These are phyloP conservation scores for Bagarius yarrelli DNA, from an alignment of 2,113 vertebrate species.

Conservation along the genomic window DNA sequence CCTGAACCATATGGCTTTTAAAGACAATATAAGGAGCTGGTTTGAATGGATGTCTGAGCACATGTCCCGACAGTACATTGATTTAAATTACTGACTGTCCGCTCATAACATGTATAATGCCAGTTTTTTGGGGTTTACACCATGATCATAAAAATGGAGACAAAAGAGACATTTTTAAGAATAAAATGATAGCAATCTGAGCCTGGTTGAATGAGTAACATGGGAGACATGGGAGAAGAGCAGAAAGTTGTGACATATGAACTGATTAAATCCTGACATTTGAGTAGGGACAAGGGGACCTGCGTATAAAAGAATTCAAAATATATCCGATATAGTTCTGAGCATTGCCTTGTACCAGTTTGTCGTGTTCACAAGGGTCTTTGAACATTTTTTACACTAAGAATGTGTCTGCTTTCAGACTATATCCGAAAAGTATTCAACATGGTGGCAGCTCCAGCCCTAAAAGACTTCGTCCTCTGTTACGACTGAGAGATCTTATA, in stretches of 20 bases:
- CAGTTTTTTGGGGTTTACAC: not conserved
- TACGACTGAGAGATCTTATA: constrained; percentile 69
- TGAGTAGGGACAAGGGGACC: not conserved
- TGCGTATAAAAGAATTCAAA: not conserved
- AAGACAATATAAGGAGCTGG: not conserved
- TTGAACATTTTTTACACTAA: constrained; percentile 2
- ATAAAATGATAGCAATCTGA: constrained; percentile 38
- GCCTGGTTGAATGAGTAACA: not conserved
- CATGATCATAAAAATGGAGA: not conserved
- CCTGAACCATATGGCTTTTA: constrained; percentile 1
- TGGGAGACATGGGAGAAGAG: not conserved
- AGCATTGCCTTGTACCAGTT: constrained; percentile 2
- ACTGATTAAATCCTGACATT: not conserved
- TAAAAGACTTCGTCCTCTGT: not conserved
- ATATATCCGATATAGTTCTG: not conserved
- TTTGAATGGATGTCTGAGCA: not conserved
- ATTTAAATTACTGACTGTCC: not conserved
- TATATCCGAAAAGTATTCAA: not conserved
- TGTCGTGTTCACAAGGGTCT: constrained; percentile 2
- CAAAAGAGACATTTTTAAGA: not conserved
- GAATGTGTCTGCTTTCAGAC: not conserved
- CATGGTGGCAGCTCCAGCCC: not conserved
- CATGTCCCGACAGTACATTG: not conserved
- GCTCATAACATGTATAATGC: not conserved
- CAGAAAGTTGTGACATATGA: not conserved